Base-by-base conservation (phyloP, 2,888 invertebrate species). In the Laspeyria flexula region DNA sequence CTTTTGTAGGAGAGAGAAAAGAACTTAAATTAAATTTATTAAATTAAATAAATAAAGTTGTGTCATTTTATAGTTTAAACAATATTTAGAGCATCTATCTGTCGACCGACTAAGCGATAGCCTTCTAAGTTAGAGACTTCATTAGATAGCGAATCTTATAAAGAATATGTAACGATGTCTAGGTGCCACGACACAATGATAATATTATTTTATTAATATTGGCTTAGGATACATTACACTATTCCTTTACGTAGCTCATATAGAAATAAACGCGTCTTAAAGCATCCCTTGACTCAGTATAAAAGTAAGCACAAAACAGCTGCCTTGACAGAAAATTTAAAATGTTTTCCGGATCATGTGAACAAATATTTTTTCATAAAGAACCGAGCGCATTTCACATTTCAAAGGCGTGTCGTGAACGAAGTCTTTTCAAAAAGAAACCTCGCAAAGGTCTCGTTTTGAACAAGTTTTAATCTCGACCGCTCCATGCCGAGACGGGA, bases 391-490 rank as follows among this genome's bases (percentile, higher is more conserved):
- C 76, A 78, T 80, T 79, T 77, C 75, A 70, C 74, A 68, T 78
- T 73, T 83, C 83, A 86, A 87, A 87, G 83, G 77, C 72, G 67
- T 65, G 63, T 66, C 65, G 58, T 72, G 70, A 75, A 77, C 75
- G 77, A 71, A 62, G 74, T 76, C 71, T 77, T 80, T 85, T 78
- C 77, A 81, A 84, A 81, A 77, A 79, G 73, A 73, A 75, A 73
- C 71, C 71, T 73, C 64, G 78, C 74, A 79, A 81, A 86, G 80
- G 75, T 71, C 72, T 69, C 70, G 74, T 73, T 67, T 75, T 77
- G 85, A 78, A 76, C 83, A 91, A 91, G 90, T 91, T 91, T 90
- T 91, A 91, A 91, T 91, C 90, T 89, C 80, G 79, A 69, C 75
- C 68, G 81, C 78, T 75, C 76, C 75, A 77, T 68, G 73, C 77